Base-by-base conservation (phyloP, 2,888 invertebrate genomes). In the Synergus gifuensis region DNA sequence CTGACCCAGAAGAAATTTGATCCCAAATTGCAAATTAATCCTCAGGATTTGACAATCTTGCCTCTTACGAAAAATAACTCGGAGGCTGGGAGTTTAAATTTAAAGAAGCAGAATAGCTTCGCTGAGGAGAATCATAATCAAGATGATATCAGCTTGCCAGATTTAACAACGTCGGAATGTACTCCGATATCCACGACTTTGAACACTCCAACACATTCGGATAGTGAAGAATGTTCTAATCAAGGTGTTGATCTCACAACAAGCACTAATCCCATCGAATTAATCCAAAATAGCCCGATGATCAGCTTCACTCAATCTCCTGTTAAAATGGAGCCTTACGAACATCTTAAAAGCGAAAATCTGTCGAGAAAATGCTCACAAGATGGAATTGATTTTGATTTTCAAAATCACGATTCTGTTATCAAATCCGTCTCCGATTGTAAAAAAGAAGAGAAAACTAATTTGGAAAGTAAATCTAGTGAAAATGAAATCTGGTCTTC, bases 121-220 rank as follows among this genome's bases (percentile, higher is more conserved):
- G 16, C 63, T 42, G 89, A 91, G 42, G 91, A 91, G 69, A 88
- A 90, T 9, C 90, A 90, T 76, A 91, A 90, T 84, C 89, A 90
- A 4, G 92, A 92, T 58, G 92, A 92, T 60, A 87, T 92, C 46
- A 92, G 92, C 66, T 81, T 92, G 79, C 92, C 92, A 0, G 92
- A 92, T 77, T 79, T 92, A 28, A 88, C 91, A 11, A 91, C 90
- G 1, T 90, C 90, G 1, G 92, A 91, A 76, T 91, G 91, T 54
- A 91, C 91, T 4, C 89, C 91, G 3, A 87, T 91, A 11, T 92
- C 92, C 5, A 92, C 92, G 22, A 91, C 92, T 1, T 79, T 92
- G 2, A 92, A 92, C 73, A 92, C 92, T 0, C 92, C 92, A 0
- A 91, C 88, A 64, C 92, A 92, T 69, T 92, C 92, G 0, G 92